Evolutionary conservation across 2,888 invertebrate species (phyloP).

Genomic region (Achlya flavicornis): DNA sequence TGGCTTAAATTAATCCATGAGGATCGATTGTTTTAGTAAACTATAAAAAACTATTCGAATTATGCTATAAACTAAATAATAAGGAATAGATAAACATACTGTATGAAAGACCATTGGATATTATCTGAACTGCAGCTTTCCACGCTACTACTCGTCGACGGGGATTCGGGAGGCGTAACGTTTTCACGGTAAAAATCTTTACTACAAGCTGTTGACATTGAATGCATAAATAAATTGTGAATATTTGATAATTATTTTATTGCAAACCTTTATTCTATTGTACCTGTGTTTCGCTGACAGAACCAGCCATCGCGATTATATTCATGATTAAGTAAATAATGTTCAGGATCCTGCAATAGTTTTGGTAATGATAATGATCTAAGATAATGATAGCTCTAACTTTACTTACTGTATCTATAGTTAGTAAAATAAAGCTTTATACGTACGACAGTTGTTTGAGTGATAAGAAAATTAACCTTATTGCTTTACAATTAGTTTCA

Average conservation of each 20-base stretch:
- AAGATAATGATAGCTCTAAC: no score
- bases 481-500: no score
- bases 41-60: no score
- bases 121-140: neutral
- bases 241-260: neutral
- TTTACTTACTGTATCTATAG: no score
- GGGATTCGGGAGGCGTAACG: neutral
- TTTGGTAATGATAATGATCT: neutral
- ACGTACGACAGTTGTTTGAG: no score
- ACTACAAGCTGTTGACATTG: neutral
- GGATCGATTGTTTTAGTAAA: no score
- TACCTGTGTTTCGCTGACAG: neutral
- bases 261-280: no score
- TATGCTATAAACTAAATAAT: neutral
- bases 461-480: no score
- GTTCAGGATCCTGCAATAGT: neutral
- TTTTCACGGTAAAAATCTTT: neutral
- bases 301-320: neutral
- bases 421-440: no score
- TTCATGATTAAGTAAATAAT: neutral
- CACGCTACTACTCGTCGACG: neutral
- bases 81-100: neutral
- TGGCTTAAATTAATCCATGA: no score
- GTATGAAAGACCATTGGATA: neutral
- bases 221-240: neutral